Conservation (phyloP, 2,888 invertebrate species). For the Dascillus cervinus region DNA sequence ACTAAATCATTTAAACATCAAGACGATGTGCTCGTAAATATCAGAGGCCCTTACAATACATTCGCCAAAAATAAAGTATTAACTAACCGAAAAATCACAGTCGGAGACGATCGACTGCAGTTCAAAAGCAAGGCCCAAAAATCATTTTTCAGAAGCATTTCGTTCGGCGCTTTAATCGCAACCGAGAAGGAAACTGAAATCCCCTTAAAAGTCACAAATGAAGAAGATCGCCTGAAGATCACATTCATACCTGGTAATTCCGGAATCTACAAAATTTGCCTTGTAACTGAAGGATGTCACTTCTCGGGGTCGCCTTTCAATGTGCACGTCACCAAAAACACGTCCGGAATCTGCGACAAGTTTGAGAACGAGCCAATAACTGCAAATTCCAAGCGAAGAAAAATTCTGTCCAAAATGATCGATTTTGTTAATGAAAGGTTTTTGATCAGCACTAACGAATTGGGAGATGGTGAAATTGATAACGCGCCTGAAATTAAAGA, state of each 20-base stretch:
- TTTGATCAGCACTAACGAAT: no score
- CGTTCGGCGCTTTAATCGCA: slow-evolving; percentile 28
- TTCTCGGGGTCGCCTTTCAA: slow-evolving; percentile 54
- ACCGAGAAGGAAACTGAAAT: slow-evolving; percentile 42
- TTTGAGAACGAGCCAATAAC: slow-evolving; percentile 8
- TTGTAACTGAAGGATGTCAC: slow-evolving; percentile 49
- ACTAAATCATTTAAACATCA: slow-evolving; percentile 16
- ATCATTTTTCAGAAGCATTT: slow-evolving; percentile 18
- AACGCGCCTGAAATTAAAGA: slow-evolving; percentile 6
- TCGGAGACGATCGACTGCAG: slow-evolving; percentile 9
- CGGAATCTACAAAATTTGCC: slow-evolving; percentile 51
- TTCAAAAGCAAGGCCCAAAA: slow-evolving; percentile 12
- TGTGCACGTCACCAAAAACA: slow-evolving; percentile 39
- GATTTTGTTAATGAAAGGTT: slow-evolving; percentile 29
- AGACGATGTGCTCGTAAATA: slow-evolving; percentile 28
- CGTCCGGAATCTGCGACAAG: slow-evolving; percentile 17
- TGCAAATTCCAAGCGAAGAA: slow-evolving; percentile 25
- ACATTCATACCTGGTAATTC: slow-evolving; percentile 45
- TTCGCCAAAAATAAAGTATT: slow-evolving; percentile 27
- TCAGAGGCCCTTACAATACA: slow-evolving; percentile 35
- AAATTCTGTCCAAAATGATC: slow-evolving; percentile 27
- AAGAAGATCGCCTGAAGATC: slow-evolving; percentile 47
- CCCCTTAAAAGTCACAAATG: slow-evolving; percentile 44
- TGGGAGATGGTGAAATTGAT: no score
- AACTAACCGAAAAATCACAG: slow-evolving; percentile 11